Percentiles rank a stretch among this genome's conserved stretches.
Evolutionary conservation across 2,113 vertebrate species (phyloP).

Genomic region (Morphnarchus princeps): DNA sequence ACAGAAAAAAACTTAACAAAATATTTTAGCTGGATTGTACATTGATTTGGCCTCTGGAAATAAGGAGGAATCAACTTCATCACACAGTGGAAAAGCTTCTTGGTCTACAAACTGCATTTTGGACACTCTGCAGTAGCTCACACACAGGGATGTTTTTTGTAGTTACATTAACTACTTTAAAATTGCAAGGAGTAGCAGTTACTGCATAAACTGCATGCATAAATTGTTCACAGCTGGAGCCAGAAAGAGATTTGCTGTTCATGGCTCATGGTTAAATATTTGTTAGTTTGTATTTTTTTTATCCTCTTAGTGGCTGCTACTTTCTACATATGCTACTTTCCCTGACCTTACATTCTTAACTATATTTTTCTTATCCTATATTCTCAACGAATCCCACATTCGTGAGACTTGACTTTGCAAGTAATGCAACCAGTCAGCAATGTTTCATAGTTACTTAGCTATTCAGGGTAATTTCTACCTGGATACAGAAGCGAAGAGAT

Average conservation of each 20-base stretch:
- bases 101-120: not conserved
- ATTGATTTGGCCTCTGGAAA: not conserved
- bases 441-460: not conserved
- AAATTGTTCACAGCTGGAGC: not conserved
- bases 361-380: not conserved
- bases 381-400: not conserved
- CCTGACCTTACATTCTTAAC: not conserved
- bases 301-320: not conserved
- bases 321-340: not conserved
- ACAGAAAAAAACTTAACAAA: not conserved
- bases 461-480: not conserved
- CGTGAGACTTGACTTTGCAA: not conserved
- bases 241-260: not conserved
- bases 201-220: not conserved
- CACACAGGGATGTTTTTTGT: not conserved
- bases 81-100: not conserved
- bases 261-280: not conserved
- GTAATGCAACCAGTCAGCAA: not conserved
- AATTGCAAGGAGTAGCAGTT: not conserved
- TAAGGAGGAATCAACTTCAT: not conserved
- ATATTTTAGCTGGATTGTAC: not conserved
- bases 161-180: not conserved
- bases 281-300: not conserved
- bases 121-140: not conserved
- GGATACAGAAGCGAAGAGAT: not conserved